These are phyloP conservation scores for Tachuris rubrigastra DNA, from an alignment of 2,113 vertebrate species.

Conservation along the genomic window DNA sequence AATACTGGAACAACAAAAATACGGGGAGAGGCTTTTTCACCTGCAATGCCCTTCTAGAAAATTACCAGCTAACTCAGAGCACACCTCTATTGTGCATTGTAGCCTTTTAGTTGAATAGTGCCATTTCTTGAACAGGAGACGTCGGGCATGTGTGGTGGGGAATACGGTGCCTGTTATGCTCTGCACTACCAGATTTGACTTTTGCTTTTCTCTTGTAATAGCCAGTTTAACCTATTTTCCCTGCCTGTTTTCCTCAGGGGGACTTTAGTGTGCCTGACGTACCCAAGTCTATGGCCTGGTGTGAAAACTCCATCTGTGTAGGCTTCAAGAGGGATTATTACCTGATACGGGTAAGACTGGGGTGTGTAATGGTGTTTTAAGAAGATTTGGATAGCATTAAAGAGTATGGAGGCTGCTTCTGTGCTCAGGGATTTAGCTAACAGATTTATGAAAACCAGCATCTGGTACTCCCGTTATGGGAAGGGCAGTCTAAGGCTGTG, in stretches of 20 bases:
- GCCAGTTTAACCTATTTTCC: neutral
- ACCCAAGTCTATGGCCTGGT: slow-evolving; percentile 99
- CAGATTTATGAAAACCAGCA: neutral
- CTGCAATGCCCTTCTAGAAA: neutral
- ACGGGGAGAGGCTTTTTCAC: neutral
- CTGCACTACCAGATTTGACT: neutral
- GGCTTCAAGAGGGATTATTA: slow-evolving; percentile 99
- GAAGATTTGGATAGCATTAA: neutral
- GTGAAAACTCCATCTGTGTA: slow-evolving; percentile 96
- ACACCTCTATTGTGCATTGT: neutral
- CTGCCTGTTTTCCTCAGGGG: slow-evolving; percentile 74
- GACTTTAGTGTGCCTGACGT: slow-evolving; percentile 94
- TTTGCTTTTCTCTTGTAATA: neutral
- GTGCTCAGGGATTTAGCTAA: neutral
- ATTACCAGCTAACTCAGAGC: neutral
- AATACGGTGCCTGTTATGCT: neutral
- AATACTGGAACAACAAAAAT: neutral
- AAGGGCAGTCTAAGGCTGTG: neutral
- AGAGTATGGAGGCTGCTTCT: neutral
- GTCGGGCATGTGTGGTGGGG: neutral
- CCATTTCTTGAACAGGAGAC: neutral
- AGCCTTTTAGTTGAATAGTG: neutral
- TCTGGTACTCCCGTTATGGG: neutral
- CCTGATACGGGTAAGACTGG: slow-evolving; percentile 85
- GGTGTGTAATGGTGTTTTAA: neutral